Evolutionary conservation across 1,140 invertebrate genomes (phyloP), one percentile per base, ranked within the genome.

Genomic region (Proales similis): DNA sequence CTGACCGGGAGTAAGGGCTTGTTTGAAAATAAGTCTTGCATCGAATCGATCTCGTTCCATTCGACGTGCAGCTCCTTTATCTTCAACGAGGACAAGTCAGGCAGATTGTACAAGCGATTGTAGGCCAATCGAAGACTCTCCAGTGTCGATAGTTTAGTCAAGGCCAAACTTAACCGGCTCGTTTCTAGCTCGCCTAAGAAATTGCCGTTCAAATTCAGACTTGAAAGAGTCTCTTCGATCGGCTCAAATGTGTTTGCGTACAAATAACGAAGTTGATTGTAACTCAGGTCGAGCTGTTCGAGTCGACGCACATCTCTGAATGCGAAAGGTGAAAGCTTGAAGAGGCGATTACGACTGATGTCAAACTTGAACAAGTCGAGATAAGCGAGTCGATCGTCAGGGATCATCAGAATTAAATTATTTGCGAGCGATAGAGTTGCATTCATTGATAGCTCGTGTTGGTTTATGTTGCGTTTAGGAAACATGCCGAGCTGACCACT

Each of bases 161-260:
- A 29, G 2, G 45, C 3, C 19, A 20, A 42, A n/a, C 24, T 24
- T 9, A 57, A 22, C n/a, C 51, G 51, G 20, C 20, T 42, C 19
- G 51, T 42, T 30, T 57, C 51, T 42, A 57, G 39, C 45, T 57
- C 33, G 26, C 12, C 45, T 26, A 57, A 17, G 32, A 42, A 57
- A 26, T 57, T 57, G 29, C 45, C 29, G 27, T 36, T 42, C 5
- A 57, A 24, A 6, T 30, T 22, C 2, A 57, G 36, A 22, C 22
- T 43, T 42, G 29, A 12, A 14, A 57, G 36, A 17, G 22, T 17
- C n/a, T 11, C 32, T 39, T 57, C 51, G 11, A 57, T 57, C 30
- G 51, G 51, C 17, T 29, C 32, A 57, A 57, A 57, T 22, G 51
- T 42, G 27, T 57, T 57, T 14, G 33, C 20, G 22, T 42, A 42